A percentile compares a stretch with the other conserved stretches of the same genome.
Conservation (phyloP, 2,797 vertebrate species). For the Phrynocephalus vlangalii region DNA sequence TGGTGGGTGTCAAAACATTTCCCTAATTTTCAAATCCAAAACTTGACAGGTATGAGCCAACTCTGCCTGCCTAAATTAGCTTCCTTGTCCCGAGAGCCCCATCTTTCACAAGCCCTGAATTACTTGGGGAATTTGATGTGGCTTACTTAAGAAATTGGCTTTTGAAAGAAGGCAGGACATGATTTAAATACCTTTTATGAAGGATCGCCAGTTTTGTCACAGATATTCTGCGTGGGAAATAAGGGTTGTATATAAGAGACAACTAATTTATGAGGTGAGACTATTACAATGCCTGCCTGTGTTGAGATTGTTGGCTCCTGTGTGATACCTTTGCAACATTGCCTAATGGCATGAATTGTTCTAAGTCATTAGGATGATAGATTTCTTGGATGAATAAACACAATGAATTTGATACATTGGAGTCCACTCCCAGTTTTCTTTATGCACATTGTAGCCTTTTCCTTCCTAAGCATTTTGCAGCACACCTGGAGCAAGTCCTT, state of each 20-base stretch:
- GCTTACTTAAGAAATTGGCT: background rate
- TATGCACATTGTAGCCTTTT: background rate
- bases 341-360: background rate
- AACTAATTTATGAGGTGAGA: background rate
- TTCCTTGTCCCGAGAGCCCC: too few relatives aligned
- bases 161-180: background rate
- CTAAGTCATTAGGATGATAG: background rate
- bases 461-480: background rate
- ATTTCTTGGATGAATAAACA: background rate
- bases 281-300: background rate
- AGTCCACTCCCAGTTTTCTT: background rate
- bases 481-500: background rate
- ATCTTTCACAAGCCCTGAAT: too few relatives aligned
- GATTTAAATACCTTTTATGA: background rate
- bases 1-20: too few relatives aligned
- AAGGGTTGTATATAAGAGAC: background rate
- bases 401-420: background rate
- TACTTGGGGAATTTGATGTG: too few relatives aligned
- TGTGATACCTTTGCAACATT: constrained; percentile 4
- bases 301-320: background rate
- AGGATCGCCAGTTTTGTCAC: background rate
- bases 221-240: background rate
- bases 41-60: too few relatives aligned
- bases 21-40: too few relatives aligned
- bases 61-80: too few relatives aligned